phyloP scores from a whole-genome alignment of 2,888 invertebrate species.

The Litoditis marina region DNA sequence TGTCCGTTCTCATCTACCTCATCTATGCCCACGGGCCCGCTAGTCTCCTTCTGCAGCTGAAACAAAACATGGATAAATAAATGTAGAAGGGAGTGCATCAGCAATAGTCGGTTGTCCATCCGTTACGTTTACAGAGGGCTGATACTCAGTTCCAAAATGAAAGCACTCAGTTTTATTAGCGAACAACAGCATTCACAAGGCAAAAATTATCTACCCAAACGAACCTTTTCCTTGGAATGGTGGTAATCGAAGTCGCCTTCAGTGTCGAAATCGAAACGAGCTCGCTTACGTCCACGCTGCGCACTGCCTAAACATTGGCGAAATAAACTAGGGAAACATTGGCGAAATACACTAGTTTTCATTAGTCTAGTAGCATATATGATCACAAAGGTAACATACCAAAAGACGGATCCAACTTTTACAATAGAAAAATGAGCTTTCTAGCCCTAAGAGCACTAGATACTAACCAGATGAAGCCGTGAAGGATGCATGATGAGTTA shows the following conservation, averaged over 20 bases:
- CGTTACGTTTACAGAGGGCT: too few relatives aligned
- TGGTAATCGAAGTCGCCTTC: conserved; percentile 29
- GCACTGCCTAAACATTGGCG: conserved; percentile 37
- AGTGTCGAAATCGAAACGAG: conserved; percentile 36
- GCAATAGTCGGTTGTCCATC: too few relatives aligned
- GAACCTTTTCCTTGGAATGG: conserved; percentile 2
- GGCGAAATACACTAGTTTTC: too few relatives aligned
- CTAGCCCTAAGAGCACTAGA: neutral
- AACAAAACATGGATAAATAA: neutral
- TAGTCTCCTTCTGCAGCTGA: conserved; percentile 35
- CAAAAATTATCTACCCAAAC: conserved; percentile 11
- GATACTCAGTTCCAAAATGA: too few relatives aligned
- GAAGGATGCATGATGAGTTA: conserved; percentile 19
- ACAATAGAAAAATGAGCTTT: neutral
- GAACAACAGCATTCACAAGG: conserved; percentile 3
- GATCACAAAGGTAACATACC: too few relatives aligned
- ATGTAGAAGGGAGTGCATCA: neutral
- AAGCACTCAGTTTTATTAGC: too few relatives aligned
- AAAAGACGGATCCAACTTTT: neutral
- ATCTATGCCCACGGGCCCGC: conserved; percentile 47
- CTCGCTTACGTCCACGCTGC: conserved; percentile 51
- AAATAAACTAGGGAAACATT: too few relatives aligned
- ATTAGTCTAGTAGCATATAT: too few relatives aligned
- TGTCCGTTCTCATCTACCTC: conserved; percentile 47
- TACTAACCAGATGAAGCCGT: conserved; percentile 8